A percentile compares a stretch with the other conserved stretches of the same genome.
Evolutionary conservation across 2,888 invertebrate species (phyloP).

Genomic region (Invenusta paracnida): DNA sequence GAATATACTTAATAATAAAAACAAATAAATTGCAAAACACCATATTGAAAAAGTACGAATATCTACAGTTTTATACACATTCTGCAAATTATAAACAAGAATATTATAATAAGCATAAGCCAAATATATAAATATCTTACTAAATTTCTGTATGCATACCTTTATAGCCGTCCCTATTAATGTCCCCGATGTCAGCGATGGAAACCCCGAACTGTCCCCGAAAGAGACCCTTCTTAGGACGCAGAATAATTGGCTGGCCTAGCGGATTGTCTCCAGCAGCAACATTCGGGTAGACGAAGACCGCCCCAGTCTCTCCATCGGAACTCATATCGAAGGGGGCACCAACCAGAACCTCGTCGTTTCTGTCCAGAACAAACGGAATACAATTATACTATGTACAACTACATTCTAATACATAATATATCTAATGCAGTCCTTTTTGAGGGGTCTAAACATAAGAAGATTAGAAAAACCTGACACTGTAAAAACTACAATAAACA

Average conservation of each 20-base stretch:
- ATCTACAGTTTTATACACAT: too few relatives aligned
- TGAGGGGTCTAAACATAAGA: too few relatives aligned
- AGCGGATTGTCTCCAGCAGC: background rate
- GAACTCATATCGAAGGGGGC: background rate
- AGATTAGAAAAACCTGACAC: background rate
- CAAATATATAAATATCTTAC: too few relatives aligned
- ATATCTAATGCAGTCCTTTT: too few relatives aligned
- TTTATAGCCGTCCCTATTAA: constrained; percentile 86
- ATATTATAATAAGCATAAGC: too few relatives aligned
- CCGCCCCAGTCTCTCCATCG: background rate
- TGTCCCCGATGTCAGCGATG: constrained; percentile 81
- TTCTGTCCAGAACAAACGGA: background rate
- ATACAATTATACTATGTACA: too few relatives aligned
- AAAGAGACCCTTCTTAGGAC: background rate
- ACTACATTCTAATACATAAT: too few relatives aligned
- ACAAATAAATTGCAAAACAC: background rate
- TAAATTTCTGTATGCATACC: too few relatives aligned
- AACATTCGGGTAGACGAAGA: background rate
- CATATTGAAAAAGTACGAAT: too few relatives aligned
- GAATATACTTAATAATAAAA: background rate
- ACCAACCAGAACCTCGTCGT: constrained; percentile 32
- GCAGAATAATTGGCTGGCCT: background rate
- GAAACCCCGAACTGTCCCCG: constrained; percentile 76
- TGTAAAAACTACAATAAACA: too few relatives aligned
- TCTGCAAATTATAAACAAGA: too few relatives aligned